Evolutionary conservation across 2,113 vertebrate genomes (phyloP).

Genomic region (Irena cyanogastra): DNA sequence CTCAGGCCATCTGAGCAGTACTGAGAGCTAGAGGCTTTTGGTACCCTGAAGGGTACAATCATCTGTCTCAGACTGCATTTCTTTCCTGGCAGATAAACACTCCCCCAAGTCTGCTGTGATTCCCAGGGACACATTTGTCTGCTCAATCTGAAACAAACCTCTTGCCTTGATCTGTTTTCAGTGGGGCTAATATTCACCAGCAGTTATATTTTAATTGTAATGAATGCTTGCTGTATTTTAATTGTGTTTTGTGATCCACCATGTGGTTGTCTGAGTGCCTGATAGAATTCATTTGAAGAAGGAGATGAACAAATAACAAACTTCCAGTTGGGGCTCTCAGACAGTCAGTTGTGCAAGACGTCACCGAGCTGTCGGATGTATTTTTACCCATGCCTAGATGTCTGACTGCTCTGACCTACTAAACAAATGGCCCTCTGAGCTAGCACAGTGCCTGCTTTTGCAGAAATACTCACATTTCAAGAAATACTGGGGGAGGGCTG

Average conservation of each 20-base stretch:
- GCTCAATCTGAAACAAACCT: not conserved
- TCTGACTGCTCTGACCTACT: conserved; percentile 34
- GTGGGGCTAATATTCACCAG: not conserved
- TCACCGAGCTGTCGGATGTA: not conserved
- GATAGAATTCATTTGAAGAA: not conserved
- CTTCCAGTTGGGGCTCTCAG: not conserved
- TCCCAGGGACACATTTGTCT: not conserved
- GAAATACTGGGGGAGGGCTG: not conserved
- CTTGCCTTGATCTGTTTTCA: not conserved
- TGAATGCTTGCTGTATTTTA: not conserved
- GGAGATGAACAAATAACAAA: not conserved
- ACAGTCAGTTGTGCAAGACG: not conserved
- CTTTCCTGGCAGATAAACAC: not conserved
- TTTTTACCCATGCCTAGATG: conserved; percentile 24
- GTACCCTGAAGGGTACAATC: not conserved
- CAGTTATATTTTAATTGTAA: not conserved
- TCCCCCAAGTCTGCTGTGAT: not conserved
- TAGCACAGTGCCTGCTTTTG: not conserved
- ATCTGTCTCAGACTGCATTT: not conserved
- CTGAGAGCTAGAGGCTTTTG: not conserved
- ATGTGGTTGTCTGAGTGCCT: not conserved
- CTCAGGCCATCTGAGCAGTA: not conserved
- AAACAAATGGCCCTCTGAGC: not conserved
- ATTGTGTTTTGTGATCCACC: not conserved
- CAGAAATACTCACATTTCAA: conserved; percentile 4